Base-by-base conservation (phyloP, 1,140 invertebrate genomes). In the Dermatophagoides farinae region DNA sequence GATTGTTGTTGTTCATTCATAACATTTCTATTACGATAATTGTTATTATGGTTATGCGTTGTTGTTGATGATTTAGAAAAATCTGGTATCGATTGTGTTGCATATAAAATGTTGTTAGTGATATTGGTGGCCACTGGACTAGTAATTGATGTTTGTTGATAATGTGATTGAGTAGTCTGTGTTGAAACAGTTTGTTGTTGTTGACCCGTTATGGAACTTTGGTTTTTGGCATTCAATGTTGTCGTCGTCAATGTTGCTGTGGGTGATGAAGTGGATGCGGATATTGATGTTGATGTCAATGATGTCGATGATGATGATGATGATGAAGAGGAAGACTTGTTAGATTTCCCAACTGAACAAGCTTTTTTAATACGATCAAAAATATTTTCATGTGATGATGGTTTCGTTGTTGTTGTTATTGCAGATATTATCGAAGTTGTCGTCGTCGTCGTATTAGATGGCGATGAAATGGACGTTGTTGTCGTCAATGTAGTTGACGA, bases 351-450 rank as follows among this genome's bases (percentile, higher is more conserved):
- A 18, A 55, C 53, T 12, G 53, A 55, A 25, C 53, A 55, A 5
- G 53, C 53, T 23, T 55, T 55, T 14, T 55, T 55, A 14, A 55
- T 55, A 14, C 53, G 53, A n/a, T 23, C 53, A 55, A 55, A 55
- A 2, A 55, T 5, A 44, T 55, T 55, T 11, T 14, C 25, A 18
- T 50, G 14, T 4, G 47, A 18, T 50, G 47, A 50, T 25, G 6
- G 18, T 18, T n/a, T 50, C 22, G 47, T 1, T 20, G 47, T 5
- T 50, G 47, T 20, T 5, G 43, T 5, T 31, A 8, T 4, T 31
- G 31, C 2, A 4, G 31, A 31, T 31, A n/a, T n/a, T n/a, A n/a
- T n/a, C n/a, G 31, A 31, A 4, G 31, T 4, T 31, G 31, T 4
- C 8, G 31, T 31, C 31, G 31, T 31, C 8, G 31, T 4, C 8